Evolutionary conservation across 2,797 vertebrate genomes (phyloP).

Genomic region (Remorina albescens): DNA sequence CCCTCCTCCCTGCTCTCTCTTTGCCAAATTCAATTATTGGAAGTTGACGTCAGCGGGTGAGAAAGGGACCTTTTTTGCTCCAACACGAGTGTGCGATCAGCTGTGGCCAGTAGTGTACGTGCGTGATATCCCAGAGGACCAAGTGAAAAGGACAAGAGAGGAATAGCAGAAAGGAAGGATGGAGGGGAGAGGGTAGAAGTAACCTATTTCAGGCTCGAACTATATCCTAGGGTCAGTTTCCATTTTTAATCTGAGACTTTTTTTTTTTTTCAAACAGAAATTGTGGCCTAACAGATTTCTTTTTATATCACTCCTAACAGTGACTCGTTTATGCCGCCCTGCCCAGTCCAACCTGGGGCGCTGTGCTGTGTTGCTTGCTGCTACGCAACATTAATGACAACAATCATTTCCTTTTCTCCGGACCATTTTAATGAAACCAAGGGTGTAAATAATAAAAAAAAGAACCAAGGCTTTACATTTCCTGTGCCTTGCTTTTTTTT

Average conservation of each 20-base stretch:
- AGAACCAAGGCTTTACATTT: slow-evolving; percentile 56
- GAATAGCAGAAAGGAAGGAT: slow-evolving; percentile 34
- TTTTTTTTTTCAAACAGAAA: slow-evolving; percentile 53
- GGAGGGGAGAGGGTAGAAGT: slow-evolving; percentile 28
- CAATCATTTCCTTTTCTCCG: slow-evolving; percentile 62
- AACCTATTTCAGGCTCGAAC: slow-evolving; percentile 52
- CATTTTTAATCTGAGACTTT: slow-evolving; percentile 59
- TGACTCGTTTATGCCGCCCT: slow-evolving; percentile 51
- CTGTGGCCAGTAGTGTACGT: slow-evolving; percentile 55
- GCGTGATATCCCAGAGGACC: slow-evolving; percentile 40
- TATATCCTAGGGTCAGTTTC: slow-evolving; percentile 63
- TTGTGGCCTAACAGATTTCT: slow-evolving; percentile 53
- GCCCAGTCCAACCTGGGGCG: slow-evolving; percentile 53
- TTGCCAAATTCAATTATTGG: slow-evolving; percentile 76
- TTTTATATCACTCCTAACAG: slow-evolving; percentile 66
- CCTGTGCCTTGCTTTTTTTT: slow-evolving; percentile 42
- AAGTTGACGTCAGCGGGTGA: slow-evolving; percentile 71
- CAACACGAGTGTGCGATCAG: slow-evolving; percentile 72
- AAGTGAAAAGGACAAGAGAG: slow-evolving; percentile 35
- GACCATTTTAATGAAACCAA: slow-evolving; percentile 62
- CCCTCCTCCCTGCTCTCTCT: slow-evolving; percentile 21
- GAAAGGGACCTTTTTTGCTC: slow-evolving; percentile 65
- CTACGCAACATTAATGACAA: slow-evolving; percentile 71
- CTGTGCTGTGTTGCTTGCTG: slow-evolving; percentile 59
- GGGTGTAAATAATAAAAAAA: slow-evolving; percentile 70